Conservation (phyloP, 2,888 invertebrate genomes). For the Odontocerum albicorne region DNA sequence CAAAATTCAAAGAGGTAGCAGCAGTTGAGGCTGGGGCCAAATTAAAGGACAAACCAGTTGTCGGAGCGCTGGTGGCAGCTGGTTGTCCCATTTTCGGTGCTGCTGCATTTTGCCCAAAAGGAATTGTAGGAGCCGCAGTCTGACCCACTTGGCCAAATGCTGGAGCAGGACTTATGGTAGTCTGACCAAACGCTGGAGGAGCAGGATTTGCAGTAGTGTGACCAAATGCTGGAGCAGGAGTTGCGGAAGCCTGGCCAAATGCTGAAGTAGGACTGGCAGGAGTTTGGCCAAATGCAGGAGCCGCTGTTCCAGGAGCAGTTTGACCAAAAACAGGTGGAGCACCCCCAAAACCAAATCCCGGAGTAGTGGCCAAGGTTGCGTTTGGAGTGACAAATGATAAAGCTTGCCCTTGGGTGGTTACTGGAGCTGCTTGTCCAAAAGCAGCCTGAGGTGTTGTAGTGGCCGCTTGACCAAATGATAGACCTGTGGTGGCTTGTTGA, state of each 20-base stretch:
- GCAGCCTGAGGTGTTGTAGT: not conserved
- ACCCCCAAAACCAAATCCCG: slow-evolving; percentile 10
- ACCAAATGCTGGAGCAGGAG: slow-evolving; percentile 5
- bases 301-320: not conserved
- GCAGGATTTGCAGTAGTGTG: too few species aligned
- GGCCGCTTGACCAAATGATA: slow-evolving; percentile 18
- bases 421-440: not conserved
- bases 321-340: slow-evolving; percentile 17
- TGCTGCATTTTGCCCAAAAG: too few species aligned
- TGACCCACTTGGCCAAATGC: too few species aligned
- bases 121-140: too few species aligned
- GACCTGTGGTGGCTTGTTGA: not conserved
- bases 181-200: too few species aligned
- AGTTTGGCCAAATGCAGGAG: not conserved
- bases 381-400: not conserved
- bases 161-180: too few species aligned
- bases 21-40: too few species aligned
- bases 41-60: too few species aligned
- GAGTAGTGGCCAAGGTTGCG: not conserved
- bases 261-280: slow-evolving; percentile 1
- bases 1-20: too few species aligned
- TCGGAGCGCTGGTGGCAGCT: too few species aligned
- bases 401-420: not conserved
- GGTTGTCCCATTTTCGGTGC: too few species aligned
- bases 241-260: slow-evolving; percentile 6